Evolutionary conservation across 2,113 vertebrate genomes (phyloP).

Genomic region (Misgurnus mizolepis): DNA sequence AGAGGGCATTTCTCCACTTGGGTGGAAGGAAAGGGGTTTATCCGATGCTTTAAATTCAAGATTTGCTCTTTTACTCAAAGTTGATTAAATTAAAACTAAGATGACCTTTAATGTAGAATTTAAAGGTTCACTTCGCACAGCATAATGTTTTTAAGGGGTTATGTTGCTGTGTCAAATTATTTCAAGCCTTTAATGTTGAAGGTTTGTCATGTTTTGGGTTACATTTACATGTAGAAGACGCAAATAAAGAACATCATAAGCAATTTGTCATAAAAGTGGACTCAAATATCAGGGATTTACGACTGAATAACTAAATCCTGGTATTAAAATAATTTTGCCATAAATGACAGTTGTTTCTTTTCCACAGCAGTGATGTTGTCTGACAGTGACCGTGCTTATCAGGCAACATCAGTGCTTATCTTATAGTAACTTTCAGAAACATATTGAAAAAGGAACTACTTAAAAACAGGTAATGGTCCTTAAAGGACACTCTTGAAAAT

Average conservation of each 20-base stretch:
- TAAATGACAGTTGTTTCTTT: neutral
- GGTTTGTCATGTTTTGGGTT: too few species aligned
- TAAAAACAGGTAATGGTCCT: conserved; percentile 26
- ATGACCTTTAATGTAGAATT: neutral
- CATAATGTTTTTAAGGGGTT: too few species aligned
- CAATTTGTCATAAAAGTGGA: too few species aligned
- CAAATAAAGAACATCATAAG: too few species aligned
- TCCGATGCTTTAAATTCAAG: neutral
- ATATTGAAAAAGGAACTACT: conserved; percentile 42
- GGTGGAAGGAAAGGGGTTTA: neutral
- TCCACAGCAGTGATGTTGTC: neutral
- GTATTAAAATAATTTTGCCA: neutral
- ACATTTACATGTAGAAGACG: too few species aligned
- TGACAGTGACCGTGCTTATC: conserved; percentile 7
- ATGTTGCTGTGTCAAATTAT: too few species aligned
- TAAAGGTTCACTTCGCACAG: too few species aligned
- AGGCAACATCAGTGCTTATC: neutral
- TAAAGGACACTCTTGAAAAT: conserved; percentile 2
- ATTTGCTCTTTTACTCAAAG: neutral
- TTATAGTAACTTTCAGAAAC: conserved; percentile 29
- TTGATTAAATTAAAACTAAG: neutral
- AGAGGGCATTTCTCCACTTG: neutral
- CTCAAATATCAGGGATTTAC: too few species aligned
- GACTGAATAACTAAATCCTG: neutral
- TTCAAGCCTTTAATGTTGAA: too few species aligned